Percentiles rank a stretch among this genome's conserved stretches.
Evolutionary conservation across 2,888 invertebrate genomes (phyloP).

Genomic region (Chrysodeixis includens): DNA sequence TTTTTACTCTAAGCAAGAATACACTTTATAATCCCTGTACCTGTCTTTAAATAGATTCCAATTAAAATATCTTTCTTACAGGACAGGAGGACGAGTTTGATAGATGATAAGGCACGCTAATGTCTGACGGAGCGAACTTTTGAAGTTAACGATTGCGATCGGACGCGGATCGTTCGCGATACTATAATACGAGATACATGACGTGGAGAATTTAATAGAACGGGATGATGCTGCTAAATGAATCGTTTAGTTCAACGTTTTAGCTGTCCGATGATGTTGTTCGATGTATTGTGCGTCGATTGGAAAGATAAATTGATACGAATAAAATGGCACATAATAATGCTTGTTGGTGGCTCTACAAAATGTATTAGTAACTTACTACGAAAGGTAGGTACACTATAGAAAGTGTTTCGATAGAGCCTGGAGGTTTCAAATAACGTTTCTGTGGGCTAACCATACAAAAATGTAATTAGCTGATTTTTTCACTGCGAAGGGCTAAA

Average conservation of each 20-base stretch:
- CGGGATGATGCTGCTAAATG: conserved; percentile 23
- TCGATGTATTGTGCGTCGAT: neutral
- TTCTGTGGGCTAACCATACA: no score
- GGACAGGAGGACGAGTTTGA: conserved; percentile 45
- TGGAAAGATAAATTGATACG: neutral
- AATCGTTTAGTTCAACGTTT: conserved; percentile 7
- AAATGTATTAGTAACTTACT: no score
- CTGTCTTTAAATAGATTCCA: conserved; percentile 54
- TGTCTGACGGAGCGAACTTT: conserved; percentile 48
- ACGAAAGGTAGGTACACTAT: no score
- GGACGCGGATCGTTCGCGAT: conserved; percentile 14
- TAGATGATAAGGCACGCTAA: conserved; percentile 58
- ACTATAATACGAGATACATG: conserved; percentile 51
- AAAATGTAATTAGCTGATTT: no score
- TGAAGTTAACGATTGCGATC: conserved; percentile 43
- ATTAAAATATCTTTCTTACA: conserved; percentile 56
- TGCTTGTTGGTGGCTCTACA: no score
- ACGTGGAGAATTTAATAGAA: conserved; percentile 45
- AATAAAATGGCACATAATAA: neutral
- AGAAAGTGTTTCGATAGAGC: no score
- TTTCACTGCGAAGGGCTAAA: no score
- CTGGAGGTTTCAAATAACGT: no score
- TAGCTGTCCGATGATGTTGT: neutral
- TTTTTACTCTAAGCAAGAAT: conserved; percentile 40
- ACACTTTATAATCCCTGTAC: conserved; percentile 11